Percentiles rank a stretch among this genome's conserved stretches.
Evolutionary conservation across 2,888 invertebrate species (phyloP).

Genomic region (Adelphocoris suturalis): DNA sequence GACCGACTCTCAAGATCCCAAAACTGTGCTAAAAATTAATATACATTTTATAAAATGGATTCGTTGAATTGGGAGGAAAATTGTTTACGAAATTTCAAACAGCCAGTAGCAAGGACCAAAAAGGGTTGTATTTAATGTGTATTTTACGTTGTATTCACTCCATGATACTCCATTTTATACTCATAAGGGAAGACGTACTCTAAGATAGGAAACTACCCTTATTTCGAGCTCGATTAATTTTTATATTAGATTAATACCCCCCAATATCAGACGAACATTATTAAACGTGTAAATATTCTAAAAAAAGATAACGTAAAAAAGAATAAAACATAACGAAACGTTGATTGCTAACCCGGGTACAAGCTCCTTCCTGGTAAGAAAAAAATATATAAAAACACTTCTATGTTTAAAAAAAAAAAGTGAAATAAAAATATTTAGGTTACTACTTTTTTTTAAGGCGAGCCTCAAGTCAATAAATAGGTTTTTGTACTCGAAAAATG

Average conservation of each 20-base stretch:
- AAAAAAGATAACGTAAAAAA: not conserved
- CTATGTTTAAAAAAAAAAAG: not conserved
- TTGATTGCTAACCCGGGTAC: conserved; percentile 39
- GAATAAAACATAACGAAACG: not conserved
- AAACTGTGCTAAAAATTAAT: too few species aligned
- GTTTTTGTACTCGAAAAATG: conserved; percentile 17
- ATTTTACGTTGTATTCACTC: not conserved
- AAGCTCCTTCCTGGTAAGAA: not conserved
- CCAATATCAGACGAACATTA: not conserved
- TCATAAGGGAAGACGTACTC: not conserved
- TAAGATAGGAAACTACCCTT: conserved; percentile 21
- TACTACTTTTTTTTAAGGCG: conserved; percentile 18
- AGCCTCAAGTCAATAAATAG: conserved; percentile 16
- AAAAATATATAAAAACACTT: not conserved
- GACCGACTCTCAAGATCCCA: too few species aligned
- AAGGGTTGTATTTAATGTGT: not conserved
- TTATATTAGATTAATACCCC: not conserved
- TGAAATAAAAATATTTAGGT: not conserved
- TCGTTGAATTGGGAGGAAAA: not conserved
- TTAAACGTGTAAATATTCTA: conserved; percentile 29
- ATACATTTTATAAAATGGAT: not conserved
- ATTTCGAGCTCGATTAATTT: not conserved
- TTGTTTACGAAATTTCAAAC: not conserved
- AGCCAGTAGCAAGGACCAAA: not conserved
- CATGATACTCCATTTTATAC: not conserved